Evolutionary conservation across 2,797 vertebrate genomes (phyloP), one percentile per base, ranked within the genome.

Genomic region (Catamblyrhynchus diadema): DNA sequence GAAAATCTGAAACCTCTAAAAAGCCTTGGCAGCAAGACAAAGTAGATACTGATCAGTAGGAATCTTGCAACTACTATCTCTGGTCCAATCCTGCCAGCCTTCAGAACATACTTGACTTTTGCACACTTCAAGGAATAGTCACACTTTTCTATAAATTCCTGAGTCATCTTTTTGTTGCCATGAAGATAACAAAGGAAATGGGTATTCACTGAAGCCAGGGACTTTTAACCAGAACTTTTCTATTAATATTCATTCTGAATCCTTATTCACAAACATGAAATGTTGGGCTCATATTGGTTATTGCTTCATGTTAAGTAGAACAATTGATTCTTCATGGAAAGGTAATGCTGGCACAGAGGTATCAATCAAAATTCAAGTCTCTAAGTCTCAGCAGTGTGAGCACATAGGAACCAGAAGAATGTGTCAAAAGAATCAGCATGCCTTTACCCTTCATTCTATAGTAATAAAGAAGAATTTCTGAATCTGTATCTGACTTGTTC

Each of bases 351-450:
- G 70, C 77, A 86, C 79, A 90, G 84, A 92, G 42, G 44, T 91
- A 86, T 78, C 86, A 72, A 81, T 93, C 91, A 91, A 88, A 94
- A 91, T 75, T 88, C 47, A 28, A 23, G n/a, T 73, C 85, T 85
- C 71, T 74, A 67, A 78, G 17, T 27, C 47, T 56, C 61, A 41
- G 10, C 25, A 75, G 50, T 81, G n/a, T 51, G 79, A 82, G 70
- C 37, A 47, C 16, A 37, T 59, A n/a, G 66, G 32, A 69, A 56
- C 37, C 27, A 79, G 70, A 62, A 87, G 53, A 74, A 85, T 23
- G 4, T 37, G 48, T 82, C 94, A 69, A 71, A 92, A 94, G 47
- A 81, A 81, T 75, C 69, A 72, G 14, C 7, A 1, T 79, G 33
- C 37, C 20, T 90, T 87, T 93, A 66, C 41, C 44, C 61, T 75